Base-by-base conservation (phyloP, 1,140 invertebrate species). In the Cyclina sinensis region DNA sequence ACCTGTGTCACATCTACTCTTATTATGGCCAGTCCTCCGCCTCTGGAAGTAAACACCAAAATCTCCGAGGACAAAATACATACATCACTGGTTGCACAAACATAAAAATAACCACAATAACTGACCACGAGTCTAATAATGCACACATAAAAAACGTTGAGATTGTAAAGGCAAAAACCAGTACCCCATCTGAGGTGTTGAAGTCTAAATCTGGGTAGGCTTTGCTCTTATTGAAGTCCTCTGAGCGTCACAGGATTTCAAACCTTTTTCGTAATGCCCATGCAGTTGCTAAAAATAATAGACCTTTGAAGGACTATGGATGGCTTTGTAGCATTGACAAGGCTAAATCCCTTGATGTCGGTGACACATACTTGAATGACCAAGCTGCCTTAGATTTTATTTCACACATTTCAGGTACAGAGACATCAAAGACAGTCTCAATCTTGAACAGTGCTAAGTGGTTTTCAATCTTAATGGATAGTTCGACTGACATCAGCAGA, bases 391-490 rank as follows among this genome's bases (percentile, higher is more conserved):
- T 43, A 7, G 14, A 43, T 46, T 46, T 86, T 51, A 14, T 51
- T 46, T 14, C 46, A 35, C 30, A 30, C 30, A n/a, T 48, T 79
- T 9, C 39, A 43, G 43, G 14, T 43, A 43, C 43, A 7, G 43
- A 43, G 14, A 43, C 4, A 43, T 7, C 4, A 14, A 43, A 14
- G 43, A 43, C 43, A 7, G 4, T 4, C 5, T 4, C 4, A 14
- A 7, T 43, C 5, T 4, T 43, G 4, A 43, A 43, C 14, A 43
- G 14, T 5, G 51, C 12, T 30, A 32, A 30, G 37, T 35, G 82
- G 32, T 88, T 76, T 78, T 74, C 79, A 14, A n/a, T 83, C 14
- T 82, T 88, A 48, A 88, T 74, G 86, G 86, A 83, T 46, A 79
- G 79, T 4, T 59, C 79, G 0, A 82, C 68, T 16, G 86, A 88